Evolutionary conservation across 37 sponge, comb jelly and placozoan species (phyloP).

Genomic region (Ephydatia muelleri): DNA sequence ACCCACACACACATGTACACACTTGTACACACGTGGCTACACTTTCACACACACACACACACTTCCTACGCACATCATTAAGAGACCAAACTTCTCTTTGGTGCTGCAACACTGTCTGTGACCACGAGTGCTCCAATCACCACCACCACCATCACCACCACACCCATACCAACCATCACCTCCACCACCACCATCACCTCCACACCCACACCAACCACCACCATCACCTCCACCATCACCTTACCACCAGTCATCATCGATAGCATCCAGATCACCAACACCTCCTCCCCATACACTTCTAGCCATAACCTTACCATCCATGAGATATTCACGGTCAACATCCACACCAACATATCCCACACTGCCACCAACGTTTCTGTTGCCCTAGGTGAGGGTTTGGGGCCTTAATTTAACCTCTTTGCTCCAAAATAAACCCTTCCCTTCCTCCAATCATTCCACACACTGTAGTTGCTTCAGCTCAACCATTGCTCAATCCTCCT

Average conservation of each 20-base stretch:
- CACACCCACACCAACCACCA: conserved; percentile 29
- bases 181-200: not conserved
- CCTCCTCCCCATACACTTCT: conserved; percentile 43
- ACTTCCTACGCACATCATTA: not conserved
- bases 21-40: not conserved
- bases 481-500: not conserved
- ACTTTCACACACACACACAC: not conserved
- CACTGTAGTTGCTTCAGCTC: not conserved
- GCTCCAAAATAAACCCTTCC: too few species aligned
- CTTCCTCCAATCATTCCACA: not conserved
- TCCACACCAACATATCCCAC: not conserved
- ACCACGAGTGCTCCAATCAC: not conserved
- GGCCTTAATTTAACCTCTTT: not conserved
- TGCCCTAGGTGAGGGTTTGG: not conserved
- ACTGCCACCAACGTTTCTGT: not conserved
- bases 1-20: not conserved
- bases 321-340: not conserved
- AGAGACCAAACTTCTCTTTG: not conserved
- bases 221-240: conserved; percentile 24
- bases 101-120: not conserved
- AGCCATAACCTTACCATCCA: conserved; percentile 14
- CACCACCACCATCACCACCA: not conserved
- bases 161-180: not conserved
- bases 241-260: conserved; percentile 20
- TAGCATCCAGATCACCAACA: conserved; percentile 44